Conservation (phyloP, 1,140 invertebrate genomes). For the Alviniconcha marisindica region DNA sequence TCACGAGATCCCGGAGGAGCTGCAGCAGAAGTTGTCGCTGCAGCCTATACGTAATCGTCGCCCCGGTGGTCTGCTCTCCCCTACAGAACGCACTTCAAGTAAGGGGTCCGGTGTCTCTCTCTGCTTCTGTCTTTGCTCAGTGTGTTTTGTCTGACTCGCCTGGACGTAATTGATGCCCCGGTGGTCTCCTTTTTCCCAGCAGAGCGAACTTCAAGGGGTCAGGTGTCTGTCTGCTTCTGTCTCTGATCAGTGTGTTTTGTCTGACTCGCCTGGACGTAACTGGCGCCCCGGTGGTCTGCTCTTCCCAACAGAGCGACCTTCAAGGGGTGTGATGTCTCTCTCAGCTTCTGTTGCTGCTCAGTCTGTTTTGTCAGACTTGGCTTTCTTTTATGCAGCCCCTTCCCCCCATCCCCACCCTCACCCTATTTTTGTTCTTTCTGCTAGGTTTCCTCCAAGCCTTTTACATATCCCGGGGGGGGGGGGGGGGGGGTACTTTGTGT, state of each 20-base stretch:
- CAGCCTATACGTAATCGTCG: slow-evolving; percentile 63
- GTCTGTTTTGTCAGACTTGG: not conserved
- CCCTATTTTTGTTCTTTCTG: no score
- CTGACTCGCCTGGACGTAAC: slow-evolving; percentile 38
- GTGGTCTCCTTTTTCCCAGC: slow-evolving; percentile 50
- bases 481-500: no score
- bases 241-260: not conserved
- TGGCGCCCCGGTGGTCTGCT: slow-evolving; percentile 47
- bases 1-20: slow-evolving; percentile 79
- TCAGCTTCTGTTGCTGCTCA: not conserved
- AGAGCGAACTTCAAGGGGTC: slow-evolving; percentile 52
- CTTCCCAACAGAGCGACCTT: slow-evolving; percentile 53
- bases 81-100: slow-evolving; percentile 58
- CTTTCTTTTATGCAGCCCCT: no score
- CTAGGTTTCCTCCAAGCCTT: no score
- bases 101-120: slow-evolving; percentile 35
- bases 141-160: not conserved
- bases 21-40: slow-evolving; percentile 78
- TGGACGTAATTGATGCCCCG: slow-evolving; percentile 48
- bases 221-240: slow-evolving; percentile 9
- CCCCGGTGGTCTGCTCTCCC: slow-evolving; percentile 46
- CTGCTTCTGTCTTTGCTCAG: not conserved
- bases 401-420: no score
- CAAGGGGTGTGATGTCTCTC: slow-evolving; percentile 37
- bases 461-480: no score